Conservation (phyloP, 2,888 invertebrate genomes). For the Nemotelus nigrinus region DNA sequence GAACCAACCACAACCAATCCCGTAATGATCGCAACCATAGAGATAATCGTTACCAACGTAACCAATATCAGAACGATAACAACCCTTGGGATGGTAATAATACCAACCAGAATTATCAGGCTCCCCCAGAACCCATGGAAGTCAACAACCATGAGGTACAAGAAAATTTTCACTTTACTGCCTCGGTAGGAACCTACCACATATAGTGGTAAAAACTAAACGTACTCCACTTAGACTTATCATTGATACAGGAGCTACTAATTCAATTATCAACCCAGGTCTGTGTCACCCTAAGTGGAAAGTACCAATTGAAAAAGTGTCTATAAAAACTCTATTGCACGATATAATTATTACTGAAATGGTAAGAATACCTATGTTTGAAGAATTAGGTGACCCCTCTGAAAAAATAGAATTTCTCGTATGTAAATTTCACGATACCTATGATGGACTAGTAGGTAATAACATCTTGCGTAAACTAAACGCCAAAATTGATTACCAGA, state of each 20-base stretch:
- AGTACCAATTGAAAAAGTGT: background rate
- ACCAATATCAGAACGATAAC: background rate
- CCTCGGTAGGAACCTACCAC: background rate
- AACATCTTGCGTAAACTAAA: background rate
- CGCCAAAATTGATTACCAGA: background rate
- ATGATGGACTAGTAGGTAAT: conserved; percentile 1
- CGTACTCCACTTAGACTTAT: conserved; percentile 18
- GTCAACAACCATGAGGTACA: background rate
- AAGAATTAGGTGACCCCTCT: background rate
- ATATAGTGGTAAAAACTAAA: conserved; percentile 6
- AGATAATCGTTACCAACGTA: background rate
- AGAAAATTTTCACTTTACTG: background rate
- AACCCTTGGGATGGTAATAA: background rate
- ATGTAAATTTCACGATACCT: conserved; percentile 5
- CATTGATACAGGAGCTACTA: conserved; percentile 26
- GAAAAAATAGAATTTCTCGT: background rate
- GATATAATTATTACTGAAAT: background rate
- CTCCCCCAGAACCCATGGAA: conserved; percentile 17
- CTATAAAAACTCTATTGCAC: background rate
- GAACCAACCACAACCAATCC: background rate
- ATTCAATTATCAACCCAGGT: conserved; percentile 13
- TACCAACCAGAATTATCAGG: background rate
- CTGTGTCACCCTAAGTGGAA: conserved; percentile 10
- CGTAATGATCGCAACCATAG: background rate
- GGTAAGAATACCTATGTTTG: conserved; percentile 3